Percentiles rank a stretch among this genome's conserved stretches.
Evolutionary conservation across 2,888 invertebrate genomes (phyloP).

Genomic region (Ornithoptera alexandrae): DNA sequence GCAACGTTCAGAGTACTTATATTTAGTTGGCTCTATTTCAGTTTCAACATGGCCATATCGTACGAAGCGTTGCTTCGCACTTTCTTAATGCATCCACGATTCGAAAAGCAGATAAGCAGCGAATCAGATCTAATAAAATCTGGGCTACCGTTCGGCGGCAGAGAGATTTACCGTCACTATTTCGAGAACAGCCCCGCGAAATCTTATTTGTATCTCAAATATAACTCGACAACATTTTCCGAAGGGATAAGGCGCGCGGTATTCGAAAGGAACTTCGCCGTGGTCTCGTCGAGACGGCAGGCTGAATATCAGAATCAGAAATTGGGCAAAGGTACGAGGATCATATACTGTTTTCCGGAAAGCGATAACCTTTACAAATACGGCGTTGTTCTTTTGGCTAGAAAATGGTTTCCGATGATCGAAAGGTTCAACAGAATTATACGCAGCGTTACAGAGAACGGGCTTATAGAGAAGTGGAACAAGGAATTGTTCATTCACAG

Average conservation of each 20-base stretch:
- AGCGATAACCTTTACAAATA: constrained; percentile 73
- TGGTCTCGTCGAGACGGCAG: constrained; percentile 69
- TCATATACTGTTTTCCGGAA: constrained; percentile 72
- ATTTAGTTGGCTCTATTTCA: constrained; percentile 72
- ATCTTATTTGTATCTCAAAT: constrained; percentile 75
- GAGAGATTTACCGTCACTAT: constrained; percentile 73
- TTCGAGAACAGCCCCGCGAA: constrained; percentile 61
- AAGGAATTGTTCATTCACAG: constrained; percentile 63
- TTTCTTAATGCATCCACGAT: constrained; percentile 76
- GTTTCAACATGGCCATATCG: constrained; percentile 73
- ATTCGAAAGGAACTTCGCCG: constrained; percentile 61
- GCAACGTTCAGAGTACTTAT: constrained; percentile 67
- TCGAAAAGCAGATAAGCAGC: constrained; percentile 72
- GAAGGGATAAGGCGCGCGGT: constrained; percentile 66
- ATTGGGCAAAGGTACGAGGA: constrained; percentile 63
- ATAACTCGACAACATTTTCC: constrained; percentile 64
- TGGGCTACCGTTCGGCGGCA: constrained; percentile 68
- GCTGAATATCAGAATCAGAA: constrained; percentile 70
- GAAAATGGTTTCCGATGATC: constrained; percentile 73
- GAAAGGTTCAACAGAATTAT: constrained; percentile 69
- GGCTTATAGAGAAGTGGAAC: constrained; percentile 75
- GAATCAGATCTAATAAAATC: constrained; percentile 69
- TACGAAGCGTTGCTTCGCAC: constrained; percentile 76
- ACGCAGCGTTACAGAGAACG: constrained; percentile 71
- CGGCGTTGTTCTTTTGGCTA: constrained; percentile 68